Percentiles rank a stretch among this genome's conserved stretches.
phyloP scores from a whole-genome alignment of 2,888 invertebrate genomes.

The Volucella inanis region DNA sequence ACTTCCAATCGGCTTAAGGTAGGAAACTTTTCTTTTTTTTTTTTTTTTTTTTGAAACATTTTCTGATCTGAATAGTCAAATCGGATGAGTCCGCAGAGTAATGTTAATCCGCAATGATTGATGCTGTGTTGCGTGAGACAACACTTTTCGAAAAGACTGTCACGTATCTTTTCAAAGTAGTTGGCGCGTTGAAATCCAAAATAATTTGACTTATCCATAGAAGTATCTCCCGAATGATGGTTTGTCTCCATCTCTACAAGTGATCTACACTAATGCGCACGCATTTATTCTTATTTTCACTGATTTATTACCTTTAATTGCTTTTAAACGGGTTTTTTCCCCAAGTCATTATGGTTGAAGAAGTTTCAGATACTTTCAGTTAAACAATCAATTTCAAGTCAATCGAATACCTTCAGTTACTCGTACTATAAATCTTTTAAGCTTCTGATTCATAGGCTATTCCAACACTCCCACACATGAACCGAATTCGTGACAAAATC shows the following conservation, averaged over 20 bases:
- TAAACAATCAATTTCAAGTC: conserved; percentile 6
- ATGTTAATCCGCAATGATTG: conserved; percentile 71
- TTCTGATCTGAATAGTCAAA: conserved; percentile 10
- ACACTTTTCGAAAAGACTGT: conserved; percentile 59
- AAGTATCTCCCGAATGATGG: background rate
- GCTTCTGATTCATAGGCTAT: conserved; percentile 17
- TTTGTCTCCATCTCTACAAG: conserved; percentile 6
- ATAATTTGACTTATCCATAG: conserved; percentile 31
- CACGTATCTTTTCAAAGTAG: conserved; percentile 46
- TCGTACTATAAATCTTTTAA: conserved; percentile 14
- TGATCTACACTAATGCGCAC: conserved; percentile 59
- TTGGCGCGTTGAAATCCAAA: conserved; percentile 11
- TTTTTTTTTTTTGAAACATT: background rate
- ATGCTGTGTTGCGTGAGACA: conserved; percentile 46
- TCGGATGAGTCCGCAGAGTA: conserved; percentile 32
- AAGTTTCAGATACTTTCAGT: background rate
- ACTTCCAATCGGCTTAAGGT: conserved; percentile 37
- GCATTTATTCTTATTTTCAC: conserved; percentile 52
- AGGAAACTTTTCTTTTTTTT: background rate
- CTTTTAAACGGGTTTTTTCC: conserved; percentile 8
- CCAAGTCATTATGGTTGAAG: background rate
- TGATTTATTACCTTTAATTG: conserved; percentile 62
- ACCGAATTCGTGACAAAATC: conserved; percentile 22
- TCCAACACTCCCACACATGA: background rate
- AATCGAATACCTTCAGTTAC: background rate